Evolutionary conservation across 1,140 invertebrate species (phyloP).

Genomic region (Diachasmimorpha longicaudata): DNA sequence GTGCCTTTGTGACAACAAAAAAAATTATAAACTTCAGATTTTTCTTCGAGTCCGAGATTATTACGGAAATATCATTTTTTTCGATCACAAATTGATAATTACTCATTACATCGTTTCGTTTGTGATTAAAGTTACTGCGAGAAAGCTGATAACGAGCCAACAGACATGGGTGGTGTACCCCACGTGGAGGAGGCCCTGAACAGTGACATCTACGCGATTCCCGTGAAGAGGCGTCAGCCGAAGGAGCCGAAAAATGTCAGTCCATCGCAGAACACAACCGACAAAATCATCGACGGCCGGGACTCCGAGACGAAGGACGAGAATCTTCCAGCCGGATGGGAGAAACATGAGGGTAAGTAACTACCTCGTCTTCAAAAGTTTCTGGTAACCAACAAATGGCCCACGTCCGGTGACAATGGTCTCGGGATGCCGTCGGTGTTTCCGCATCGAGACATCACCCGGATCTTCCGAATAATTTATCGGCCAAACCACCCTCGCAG

Average conservation of each 20-base stretch:
- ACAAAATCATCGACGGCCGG: slow-evolving; percentile 53
- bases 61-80: too few relatives aligned
- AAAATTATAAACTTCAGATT: too few relatives aligned
- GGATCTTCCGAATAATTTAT: slow-evolving; percentile 29
- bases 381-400: slow-evolving; percentile 16
- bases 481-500: slow-evolving; percentile 9
- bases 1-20: too few relatives aligned
- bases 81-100: too few relatives aligned
- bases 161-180: slow-evolving; percentile 65
- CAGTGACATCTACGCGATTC: slow-evolving; percentile 77
- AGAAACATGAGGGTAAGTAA: slow-evolving; percentile 85
- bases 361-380: slow-evolving; percentile 1
- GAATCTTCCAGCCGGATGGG: slow-evolving; percentile 84
- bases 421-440: slow-evolving; percentile 2
- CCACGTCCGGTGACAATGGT: neutral
- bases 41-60: neutral
- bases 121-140: slow-evolving; percentile 64
- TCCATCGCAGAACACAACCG: slow-evolving; percentile 52
- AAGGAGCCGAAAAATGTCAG: slow-evolving; percentile 58
- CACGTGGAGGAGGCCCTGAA: slow-evolving; percentile 74
- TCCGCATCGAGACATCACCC: slow-evolving; percentile 18
- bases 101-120: neutral
- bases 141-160: slow-evolving; percentile 65
- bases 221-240: slow-evolving; percentile 70
- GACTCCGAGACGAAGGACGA: slow-evolving; percentile 61